Conservation (phyloP, 2,113 vertebrate genomes). For the Arvicanthis niloticus region DNA sequence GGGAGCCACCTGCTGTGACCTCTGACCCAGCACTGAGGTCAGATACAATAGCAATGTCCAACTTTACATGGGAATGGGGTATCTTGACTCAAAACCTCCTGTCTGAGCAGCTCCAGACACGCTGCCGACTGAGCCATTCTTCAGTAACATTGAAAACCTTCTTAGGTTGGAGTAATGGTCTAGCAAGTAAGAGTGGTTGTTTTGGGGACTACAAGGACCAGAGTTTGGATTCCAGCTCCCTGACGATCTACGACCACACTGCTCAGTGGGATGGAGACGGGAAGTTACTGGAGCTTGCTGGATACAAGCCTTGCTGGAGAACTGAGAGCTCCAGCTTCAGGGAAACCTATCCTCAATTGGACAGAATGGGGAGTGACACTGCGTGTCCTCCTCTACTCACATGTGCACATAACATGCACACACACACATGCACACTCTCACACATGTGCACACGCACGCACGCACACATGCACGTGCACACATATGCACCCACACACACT, state of each 20-base stretch:
- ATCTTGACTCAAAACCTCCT: background rate
- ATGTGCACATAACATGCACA: background rate
- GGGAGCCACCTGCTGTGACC: background rate
- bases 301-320: background rate
- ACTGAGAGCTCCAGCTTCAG: background rate
- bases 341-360: background rate
- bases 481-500: background rate
- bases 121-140: background rate
- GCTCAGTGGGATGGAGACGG: background rate
- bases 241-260: background rate
- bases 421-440: background rate
- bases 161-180: background rate
- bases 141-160: background rate
- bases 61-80: background rate
- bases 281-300: background rate
- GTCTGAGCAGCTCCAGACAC: background rate
- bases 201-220: background rate
- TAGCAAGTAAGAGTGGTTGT: background rate
- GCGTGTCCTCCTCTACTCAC: background rate
- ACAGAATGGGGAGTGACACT: background rate
- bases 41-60: background rate
- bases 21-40: background rate
- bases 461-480: background rate
- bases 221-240: background rate
- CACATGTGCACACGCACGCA: fast-evolving